phyloP scores from a whole-genome alignment of 2,113 vertebrate genomes.

The Protomyctophum bolini region DNA sequence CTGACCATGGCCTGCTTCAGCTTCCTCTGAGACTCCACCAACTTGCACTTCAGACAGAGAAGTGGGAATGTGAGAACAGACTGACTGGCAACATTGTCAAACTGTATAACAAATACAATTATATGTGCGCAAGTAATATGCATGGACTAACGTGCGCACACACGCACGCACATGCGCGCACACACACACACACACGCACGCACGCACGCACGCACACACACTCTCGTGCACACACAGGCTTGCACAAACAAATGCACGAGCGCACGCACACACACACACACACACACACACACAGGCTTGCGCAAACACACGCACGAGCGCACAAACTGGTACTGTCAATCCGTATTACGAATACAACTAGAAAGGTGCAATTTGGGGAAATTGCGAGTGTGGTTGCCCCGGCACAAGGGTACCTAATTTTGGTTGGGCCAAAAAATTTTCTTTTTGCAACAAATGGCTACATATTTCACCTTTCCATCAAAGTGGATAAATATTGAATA shows the following conservation, averaged over 20 bases:
- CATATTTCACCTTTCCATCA: too few species aligned
- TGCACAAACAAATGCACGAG: too few species aligned
- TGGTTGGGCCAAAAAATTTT: too few species aligned
- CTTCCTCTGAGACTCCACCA: constrained; percentile 37
- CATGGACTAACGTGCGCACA: constrained; percentile 39
- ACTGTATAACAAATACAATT: constrained; percentile 16
- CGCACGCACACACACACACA: constrained; percentile 9
- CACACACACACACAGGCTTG: not conserved
- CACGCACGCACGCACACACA: not conserved
- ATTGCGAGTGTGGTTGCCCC: too few species aligned
- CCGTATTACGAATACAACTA: too few species aligned
- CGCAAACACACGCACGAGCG: too few species aligned
- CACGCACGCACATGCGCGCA: constrained; percentile 12
- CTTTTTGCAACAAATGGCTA: too few species aligned
- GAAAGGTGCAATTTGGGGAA: too few species aligned
- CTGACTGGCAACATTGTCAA: constrained; percentile 30
- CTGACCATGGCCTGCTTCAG: constrained; percentile 32
- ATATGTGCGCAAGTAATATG: not conserved
- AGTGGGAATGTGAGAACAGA: constrained; percentile 39
- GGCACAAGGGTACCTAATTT: too few species aligned
- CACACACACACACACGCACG: constrained; percentile 1
- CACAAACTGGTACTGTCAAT: too few species aligned
- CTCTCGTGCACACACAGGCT: constrained; percentile 24
- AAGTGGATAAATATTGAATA: too few species aligned
- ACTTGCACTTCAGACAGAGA: constrained; percentile 16